Base-by-base conservation (phyloP, 1,140 invertebrate genomes). In the Thaumatotibia leucotreta region DNA sequence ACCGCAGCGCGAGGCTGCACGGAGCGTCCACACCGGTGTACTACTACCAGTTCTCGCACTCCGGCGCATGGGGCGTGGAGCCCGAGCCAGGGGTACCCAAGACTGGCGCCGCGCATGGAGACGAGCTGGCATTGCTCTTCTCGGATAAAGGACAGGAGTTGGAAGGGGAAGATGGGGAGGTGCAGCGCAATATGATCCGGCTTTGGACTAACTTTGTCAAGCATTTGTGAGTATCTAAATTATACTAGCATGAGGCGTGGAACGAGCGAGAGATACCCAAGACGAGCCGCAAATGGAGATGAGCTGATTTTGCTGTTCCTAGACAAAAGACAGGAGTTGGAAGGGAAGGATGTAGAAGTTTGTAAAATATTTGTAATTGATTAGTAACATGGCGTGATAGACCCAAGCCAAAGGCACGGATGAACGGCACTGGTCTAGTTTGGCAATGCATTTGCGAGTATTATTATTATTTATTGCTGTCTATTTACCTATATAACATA, bases 131-230 rank as follows among this genome's bases (percentile, higher is more conserved):
- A 0, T 88, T 84, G 50, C 67, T 90, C 63, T 89, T 89, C 62
- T 65, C 84, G 0, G 68, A 70, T 14, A 68, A 70, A 58, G 76
- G 75, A 0, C 64, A 54, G 8, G 66, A 70, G n/a, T 45, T 84
- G 2, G 69, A 80, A 1, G 83, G 75, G 1, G 76, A 83, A 0
- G 84, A 89, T 24, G 76, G 69, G 3, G 63, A 58, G 6, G 79
- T 83, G n/a, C 83, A 88, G 50, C 63, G 69, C 0, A 69, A 74
- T 14, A 31, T 90, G 22, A 24, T 82, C 22, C 70, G 67, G 20
- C 67, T 88, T 31, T 90, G 88, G 88, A 75, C 79, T 0, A 84
- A 84, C 67, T 90, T 90, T 65, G 81, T 88, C 17, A 87, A 89
- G 66, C 69, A 83, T 73, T 72, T 88, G 88, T 90, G 70, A 83